Base-by-base conservation (phyloP, 2,888 invertebrate species). In the Hydroisotoma schaefferi region DNA sequence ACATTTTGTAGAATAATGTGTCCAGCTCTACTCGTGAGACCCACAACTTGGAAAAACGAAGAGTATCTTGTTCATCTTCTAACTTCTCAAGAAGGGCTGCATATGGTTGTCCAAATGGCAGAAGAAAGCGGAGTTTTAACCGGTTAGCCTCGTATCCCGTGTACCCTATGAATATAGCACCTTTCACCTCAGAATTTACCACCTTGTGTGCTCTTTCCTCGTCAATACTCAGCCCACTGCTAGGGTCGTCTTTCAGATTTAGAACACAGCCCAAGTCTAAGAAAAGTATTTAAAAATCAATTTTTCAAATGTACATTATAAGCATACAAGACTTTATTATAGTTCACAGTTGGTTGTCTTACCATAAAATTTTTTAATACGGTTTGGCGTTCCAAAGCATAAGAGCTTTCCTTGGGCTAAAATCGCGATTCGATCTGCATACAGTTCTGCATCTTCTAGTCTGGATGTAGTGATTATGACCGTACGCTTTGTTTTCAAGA, bases 341-440 rank as follows among this genome's bases (percentile, higher is more conserved):
- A n/a, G n/a, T n/a, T n/a, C n/a, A n/a, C n/a, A n/a, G n/a, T n/a
- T n/a, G n/a, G n/a, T n/a, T n/a, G n/a, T n/a, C n/a, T n/a, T 49
- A 57, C 57, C 63, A 33, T 59, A 63, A 33, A 55, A 48, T 25
- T 54, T 12, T 20, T 52, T 60, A 2, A 66, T 47, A 37, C 40
- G 57, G 2, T 46, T 18, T 2, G 66, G 58, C 2, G 53, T 56
- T 26, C 62, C 63, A 43, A 58, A 67, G 44, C 61, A 61, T 2
- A 64, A 40, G 4, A 64, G 20, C 43, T 59, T 67, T 37, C 67
- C 64, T n/a, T 56, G 53, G 29, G 61, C 57, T 20, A 67, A 28
- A 2, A 62, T 12, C 1, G 54, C 61, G 40, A 67, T 60, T 52
- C 62, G 47, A 38, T 67, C 67, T 1, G 57, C 51, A 37, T 62